A percentile compares a stretch with the other conserved stretches of the same genome.
Conservation (phyloP, 2,113 vertebrate genomes). For the Reinhardtius hippoglossoides region DNA sequence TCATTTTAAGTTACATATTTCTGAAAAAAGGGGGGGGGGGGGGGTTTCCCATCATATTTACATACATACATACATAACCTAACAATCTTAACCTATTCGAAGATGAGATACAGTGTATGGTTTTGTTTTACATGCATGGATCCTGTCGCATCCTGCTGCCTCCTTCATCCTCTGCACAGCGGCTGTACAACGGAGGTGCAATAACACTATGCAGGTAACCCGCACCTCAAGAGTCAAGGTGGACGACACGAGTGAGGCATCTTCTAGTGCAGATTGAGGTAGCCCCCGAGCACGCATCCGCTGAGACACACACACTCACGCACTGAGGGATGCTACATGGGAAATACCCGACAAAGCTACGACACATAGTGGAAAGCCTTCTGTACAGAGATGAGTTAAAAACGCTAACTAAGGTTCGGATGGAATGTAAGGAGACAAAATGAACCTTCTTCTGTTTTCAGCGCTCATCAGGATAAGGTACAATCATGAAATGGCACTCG, state of each 20-base stretch:
- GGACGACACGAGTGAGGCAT: slow-evolving; percentile 70
- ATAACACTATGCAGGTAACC: slow-evolving; percentile 66
- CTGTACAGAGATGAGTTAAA: slow-evolving; percentile 40
- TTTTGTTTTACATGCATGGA: slow-evolving; percentile 78
- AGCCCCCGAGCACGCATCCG: slow-evolving; percentile 53
- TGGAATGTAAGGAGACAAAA: slow-evolving; percentile 50
- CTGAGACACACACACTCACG: slow-evolving; percentile 27
- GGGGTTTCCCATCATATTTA: slow-evolving; percentile 71
- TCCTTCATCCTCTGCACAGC: slow-evolving; percentile 64
- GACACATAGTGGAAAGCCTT: slow-evolving; percentile 41
- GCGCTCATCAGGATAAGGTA: slow-evolving; percentile 29
- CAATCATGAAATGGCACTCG: slow-evolving; percentile 63
- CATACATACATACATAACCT: slow-evolving; percentile 81
- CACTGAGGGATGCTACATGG: slow-evolving; percentile 52
- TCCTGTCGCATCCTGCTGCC: slow-evolving; percentile 61
- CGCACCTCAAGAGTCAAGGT: slow-evolving; percentile 72
- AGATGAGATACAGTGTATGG: slow-evolving; percentile 74
- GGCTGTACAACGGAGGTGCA: slow-evolving; percentile 67
- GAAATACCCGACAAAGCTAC: slow-evolving; percentile 54
- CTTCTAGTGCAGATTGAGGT: slow-evolving; percentile 78
- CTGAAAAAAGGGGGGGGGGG: slow-evolving; percentile 57
- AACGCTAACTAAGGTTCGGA: slow-evolving; percentile 36
- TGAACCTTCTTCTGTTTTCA: no score
- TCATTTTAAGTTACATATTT: slow-evolving; percentile 75
- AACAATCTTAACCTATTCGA: slow-evolving; percentile 75